Evolutionary conservation across 2,888 invertebrate genomes (phyloP).

Genomic region (Leptinotarsa haldemani): DNA sequence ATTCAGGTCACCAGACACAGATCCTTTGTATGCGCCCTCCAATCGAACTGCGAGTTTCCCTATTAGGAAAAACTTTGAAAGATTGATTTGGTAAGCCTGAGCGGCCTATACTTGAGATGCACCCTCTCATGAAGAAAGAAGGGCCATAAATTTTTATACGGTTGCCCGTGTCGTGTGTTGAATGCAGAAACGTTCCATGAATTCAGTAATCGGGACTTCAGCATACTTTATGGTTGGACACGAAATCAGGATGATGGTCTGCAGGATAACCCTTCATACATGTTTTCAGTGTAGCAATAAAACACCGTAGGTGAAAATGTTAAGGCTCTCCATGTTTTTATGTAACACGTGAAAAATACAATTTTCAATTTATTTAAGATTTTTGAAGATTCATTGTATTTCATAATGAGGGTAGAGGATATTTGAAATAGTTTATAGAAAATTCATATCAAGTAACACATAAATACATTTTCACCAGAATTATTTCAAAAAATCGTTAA

Average conservation of each 20-base stretch:
- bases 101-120: constrained; percentile 44
- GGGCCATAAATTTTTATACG: constrained; percentile 58
- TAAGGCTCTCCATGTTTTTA: neutral
- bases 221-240: constrained; percentile 20
- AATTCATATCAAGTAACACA: too few species aligned
- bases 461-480: too few species aligned
- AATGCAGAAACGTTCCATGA: constrained; percentile 54
- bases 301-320: neutral
- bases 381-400: too few species aligned
- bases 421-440: too few species aligned
- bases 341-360: too few species aligned
- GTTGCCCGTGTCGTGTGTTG: constrained; percentile 51
- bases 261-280: neutral
- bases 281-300: neutral
- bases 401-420: too few species aligned
- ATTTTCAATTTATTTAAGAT: too few species aligned
- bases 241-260: constrained; percentile 10
- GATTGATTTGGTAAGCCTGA: constrained; percentile 48
- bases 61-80: constrained; percentile 49
- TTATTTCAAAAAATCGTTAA: too few species aligned
- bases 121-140: constrained; percentile 49
- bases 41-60: constrained; percentile 41
- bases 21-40: constrained; percentile 34
- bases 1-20: constrained; percentile 43
- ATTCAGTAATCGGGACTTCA: constrained; percentile 44